These are phyloP conservation scores for Ochotona curzoniae DNA, from an alignment of 2,113 vertebrate species.

Conservation along the genomic window DNA sequence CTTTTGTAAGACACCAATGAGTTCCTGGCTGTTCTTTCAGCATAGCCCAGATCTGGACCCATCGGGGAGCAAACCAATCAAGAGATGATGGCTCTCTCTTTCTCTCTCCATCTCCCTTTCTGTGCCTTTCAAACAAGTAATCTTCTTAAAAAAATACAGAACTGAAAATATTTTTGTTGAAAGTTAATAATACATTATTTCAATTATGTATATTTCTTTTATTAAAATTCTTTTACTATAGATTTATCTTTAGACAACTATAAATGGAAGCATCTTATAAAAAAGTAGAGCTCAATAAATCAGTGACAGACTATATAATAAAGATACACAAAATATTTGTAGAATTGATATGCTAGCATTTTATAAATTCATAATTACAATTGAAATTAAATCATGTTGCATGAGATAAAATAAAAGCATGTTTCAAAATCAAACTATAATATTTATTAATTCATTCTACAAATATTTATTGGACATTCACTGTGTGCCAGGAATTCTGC, in stretches of 20 bases:
- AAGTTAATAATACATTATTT: slow-evolving; percentile 11
- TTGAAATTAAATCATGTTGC: slow-evolving; percentile 23
- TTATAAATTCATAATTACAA: background rate
- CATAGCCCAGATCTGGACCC: too few relatives aligned
- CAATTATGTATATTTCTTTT: slow-evolving; percentile 18
- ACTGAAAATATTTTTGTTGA: background rate
- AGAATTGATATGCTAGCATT: slow-evolving; percentile 30
- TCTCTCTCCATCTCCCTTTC: too few relatives aligned
- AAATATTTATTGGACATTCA: slow-evolving; percentile 28
- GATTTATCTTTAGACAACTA: slow-evolving; percentile 35
- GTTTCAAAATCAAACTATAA: background rate
- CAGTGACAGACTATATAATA: background rate
- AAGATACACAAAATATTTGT: background rate
- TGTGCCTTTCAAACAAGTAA: too few relatives aligned
- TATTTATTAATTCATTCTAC: slow-evolving; percentile 26
- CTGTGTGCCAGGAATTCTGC: background rate
- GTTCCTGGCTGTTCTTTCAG: too few relatives aligned
- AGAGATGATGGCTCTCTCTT: too few relatives aligned
- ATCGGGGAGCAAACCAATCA: too few relatives aligned
- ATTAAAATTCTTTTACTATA: background rate
- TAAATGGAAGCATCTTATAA: background rate
- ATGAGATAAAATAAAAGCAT: background rate
- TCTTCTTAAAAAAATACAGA: background rate
- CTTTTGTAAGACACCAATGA: too few relatives aligned
- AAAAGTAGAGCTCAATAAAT: slow-evolving; percentile 13